phyloP scores from a whole-genome alignment of 1,140 invertebrate species.

The Pantala flavescens region DNA sequence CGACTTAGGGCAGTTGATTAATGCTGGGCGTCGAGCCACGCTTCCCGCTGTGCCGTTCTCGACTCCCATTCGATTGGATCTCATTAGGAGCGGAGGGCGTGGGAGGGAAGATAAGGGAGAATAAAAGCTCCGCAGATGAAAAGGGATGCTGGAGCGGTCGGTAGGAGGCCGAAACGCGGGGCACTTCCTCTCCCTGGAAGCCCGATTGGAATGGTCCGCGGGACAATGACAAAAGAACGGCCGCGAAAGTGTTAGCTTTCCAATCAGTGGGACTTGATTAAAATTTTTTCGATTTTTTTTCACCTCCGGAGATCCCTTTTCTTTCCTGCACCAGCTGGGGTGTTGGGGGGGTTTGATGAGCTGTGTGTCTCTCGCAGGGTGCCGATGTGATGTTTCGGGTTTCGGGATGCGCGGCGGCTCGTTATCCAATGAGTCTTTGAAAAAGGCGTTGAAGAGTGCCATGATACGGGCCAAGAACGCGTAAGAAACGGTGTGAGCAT shows the following conservation, averaged over 20 bases:
- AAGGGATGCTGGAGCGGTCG: neutral
- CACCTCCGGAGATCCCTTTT: neutral
- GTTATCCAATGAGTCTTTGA: no score
- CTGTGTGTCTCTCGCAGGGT: no score
- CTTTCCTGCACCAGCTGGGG: neutral
- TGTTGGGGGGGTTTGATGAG: neutral
- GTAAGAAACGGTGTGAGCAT: no score
- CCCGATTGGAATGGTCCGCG: no score
- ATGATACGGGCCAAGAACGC: no score
- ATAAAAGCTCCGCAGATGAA: neutral
- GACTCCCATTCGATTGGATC: neutral
- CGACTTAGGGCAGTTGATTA: neutral
- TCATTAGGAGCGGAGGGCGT: neutral
- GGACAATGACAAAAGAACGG: neutral
- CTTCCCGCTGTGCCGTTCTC: neutral
- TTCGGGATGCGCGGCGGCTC: no score
- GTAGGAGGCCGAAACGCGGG: neutral
- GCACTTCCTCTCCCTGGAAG: neutral
- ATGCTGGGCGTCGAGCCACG: neutral
- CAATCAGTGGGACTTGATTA: conserved; percentile 5
- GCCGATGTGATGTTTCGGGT: no score
- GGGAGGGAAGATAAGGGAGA: neutral
- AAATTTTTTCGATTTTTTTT: neutral
- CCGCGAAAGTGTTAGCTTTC: neutral
- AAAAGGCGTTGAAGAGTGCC: no score